A percentile compares a stretch with the other conserved stretches of the same genome.
phyloP scores from a whole-genome alignment of 1,140 invertebrate genomes.

The Aporrectodea caliginosa region DNA sequence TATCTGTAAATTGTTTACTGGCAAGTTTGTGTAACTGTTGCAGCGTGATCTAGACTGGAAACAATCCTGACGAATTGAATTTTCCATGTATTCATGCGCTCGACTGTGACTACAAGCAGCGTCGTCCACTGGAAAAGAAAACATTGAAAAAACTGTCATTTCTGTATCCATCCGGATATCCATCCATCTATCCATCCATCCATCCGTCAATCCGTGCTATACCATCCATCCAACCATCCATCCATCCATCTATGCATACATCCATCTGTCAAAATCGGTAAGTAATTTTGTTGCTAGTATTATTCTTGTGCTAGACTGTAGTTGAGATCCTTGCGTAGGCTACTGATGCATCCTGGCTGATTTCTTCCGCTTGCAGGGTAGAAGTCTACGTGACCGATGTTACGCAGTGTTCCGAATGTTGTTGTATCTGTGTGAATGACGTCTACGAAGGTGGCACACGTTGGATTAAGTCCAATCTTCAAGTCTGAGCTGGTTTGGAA shows the following conservation, averaged over 20 bases:
- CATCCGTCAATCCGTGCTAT: too few species aligned
- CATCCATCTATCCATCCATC: too few species aligned
- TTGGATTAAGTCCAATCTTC: constrained; percentile 53
- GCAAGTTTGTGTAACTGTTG: neutral
- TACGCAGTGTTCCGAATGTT: neutral
- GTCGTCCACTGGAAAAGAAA: neutral
- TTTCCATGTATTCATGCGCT: neutral
- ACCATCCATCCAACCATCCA: too few species aligned
- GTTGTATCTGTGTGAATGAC: constrained; percentile 86
- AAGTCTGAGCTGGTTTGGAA: constrained; percentile 45
- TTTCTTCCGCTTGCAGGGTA: constrained; percentile 43
- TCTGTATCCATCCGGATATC: too few species aligned
- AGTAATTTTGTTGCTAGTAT: too few species aligned
- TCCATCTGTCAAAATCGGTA: too few species aligned
- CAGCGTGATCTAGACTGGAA: neutral
- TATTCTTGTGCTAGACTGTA: too few species aligned
- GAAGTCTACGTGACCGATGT: constrained; percentile 45
- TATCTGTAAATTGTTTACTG: too few species aligned
- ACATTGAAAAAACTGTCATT: too few species aligned
- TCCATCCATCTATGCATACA: too few species aligned
- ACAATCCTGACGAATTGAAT: neutral
- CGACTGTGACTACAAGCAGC: neutral
- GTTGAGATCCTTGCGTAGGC: too few species aligned
- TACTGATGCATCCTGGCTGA: constrained; percentile 43
- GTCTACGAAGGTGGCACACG: constrained; percentile 85